Conservation (phyloP, 1,140 invertebrate species). For the Pseudachorutes palmiensis region DNA sequence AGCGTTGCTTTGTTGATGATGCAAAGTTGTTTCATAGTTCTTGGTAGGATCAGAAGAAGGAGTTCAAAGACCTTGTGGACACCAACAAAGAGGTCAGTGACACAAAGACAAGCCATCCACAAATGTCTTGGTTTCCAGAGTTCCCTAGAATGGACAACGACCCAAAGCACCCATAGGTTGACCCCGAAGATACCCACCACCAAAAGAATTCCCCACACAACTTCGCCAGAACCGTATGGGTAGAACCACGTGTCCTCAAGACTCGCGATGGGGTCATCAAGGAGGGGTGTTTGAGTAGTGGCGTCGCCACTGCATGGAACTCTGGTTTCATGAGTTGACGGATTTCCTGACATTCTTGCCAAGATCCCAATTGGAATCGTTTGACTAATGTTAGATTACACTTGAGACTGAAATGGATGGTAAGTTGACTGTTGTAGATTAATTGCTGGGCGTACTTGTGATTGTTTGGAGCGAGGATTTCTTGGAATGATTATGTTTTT, state of each 20-base stretch:
- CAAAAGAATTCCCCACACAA: constrained; percentile 33
- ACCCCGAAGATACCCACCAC: constrained; percentile 32
- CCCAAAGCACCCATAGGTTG: constrained; percentile 28
- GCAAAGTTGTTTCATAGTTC: constrained; percentile 24
- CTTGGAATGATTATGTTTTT: too few relatives aligned
- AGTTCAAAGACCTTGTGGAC: constrained; percentile 36
- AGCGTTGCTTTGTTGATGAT: constrained; percentile 31
- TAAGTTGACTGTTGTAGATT: too few relatives aligned
- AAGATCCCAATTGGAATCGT: too few relatives aligned
- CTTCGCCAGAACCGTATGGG: constrained; percentile 22
- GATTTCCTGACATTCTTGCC: too few relatives aligned
- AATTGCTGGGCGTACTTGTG: too few relatives aligned
- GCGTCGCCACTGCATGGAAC: too few relatives aligned
- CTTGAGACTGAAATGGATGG: too few relatives aligned
- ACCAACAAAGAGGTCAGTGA: constrained; percentile 37
- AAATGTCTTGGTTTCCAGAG: constrained; percentile 38
- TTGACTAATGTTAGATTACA: too few relatives aligned
- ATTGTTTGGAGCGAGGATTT: too few relatives aligned
- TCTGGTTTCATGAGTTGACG: too few relatives aligned
- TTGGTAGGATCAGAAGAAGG: constrained; percentile 22
- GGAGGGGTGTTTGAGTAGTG: too few relatives aligned
- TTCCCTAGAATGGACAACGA: constrained; percentile 26
- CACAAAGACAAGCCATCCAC: constrained; percentile 38
- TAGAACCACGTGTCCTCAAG: constrained; percentile 17
- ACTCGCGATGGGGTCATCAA: too few relatives aligned